A percentile compares a stretch with the other conserved stretches of the same genome.
Evolutionary conservation across 2,888 invertebrate genomes (phyloP).

Genomic region (Fissipunctia ypsillon): DNA sequence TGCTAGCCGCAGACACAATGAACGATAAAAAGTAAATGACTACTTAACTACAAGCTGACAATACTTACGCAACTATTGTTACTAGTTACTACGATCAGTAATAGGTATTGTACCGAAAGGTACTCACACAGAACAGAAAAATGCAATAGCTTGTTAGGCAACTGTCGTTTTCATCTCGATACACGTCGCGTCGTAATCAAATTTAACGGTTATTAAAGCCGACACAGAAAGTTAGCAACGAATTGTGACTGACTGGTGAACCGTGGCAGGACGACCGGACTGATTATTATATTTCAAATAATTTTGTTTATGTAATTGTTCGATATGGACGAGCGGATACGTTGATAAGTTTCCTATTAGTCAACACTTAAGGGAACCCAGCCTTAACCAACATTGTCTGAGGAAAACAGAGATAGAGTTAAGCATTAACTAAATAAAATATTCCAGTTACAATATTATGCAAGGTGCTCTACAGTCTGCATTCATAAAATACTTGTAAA

Average conservation of each 20-base stretch:
- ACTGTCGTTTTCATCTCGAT: conserved; percentile 82
- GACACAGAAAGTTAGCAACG: conserved; percentile 76
- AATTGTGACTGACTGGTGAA: conserved; percentile 79
- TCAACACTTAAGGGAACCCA: conserved; percentile 25
- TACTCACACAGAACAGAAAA: conserved; percentile 59
- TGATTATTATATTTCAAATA: conserved; percentile 65
- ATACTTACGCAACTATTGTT: conserved; percentile 51
- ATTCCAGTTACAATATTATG: conserved; percentile 20
- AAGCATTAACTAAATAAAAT: conserved; percentile 27
- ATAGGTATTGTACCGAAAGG: conserved; percentile 54
- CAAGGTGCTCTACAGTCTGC: conserved; percentile 7
- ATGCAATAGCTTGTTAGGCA: conserved; percentile 71
- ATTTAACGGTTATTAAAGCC: conserved; percentile 85
- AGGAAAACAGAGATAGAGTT: conserved; percentile 17
- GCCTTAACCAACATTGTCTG: conserved; percentile 22
- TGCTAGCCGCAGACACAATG: conserved; percentile 60
- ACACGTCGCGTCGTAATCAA: conserved; percentile 85
- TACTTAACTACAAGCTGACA: conserved; percentile 32
- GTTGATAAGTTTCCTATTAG: conserved; percentile 51
- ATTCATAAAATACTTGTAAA: conserved; percentile 36
- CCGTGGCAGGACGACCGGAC: conserved; percentile 71
- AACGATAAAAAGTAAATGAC: conserved; percentile 57
- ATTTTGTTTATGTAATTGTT: conserved; percentile 49
- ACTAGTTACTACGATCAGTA: conserved; percentile 38
- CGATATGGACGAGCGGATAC: conserved; percentile 44